These are phyloP conservation scores for Crotalus horridus DNA, from an alignment of 2,113 vertebrate species.

Conservation along the genomic window DNA sequence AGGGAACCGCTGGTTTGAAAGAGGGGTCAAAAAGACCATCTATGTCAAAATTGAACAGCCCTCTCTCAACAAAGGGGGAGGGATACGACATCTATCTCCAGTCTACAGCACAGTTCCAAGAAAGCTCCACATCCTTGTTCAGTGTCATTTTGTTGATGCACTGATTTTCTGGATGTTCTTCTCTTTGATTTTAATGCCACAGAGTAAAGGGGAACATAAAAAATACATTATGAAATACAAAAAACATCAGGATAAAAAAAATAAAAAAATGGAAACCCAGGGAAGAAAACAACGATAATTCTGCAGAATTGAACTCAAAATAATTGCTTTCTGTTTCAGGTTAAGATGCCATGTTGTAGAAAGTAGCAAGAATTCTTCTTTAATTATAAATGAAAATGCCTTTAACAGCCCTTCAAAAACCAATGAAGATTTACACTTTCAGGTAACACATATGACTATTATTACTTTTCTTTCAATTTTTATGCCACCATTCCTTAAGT, in stretches of 20 bases:
- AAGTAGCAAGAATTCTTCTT: slow-evolving; percentile 72
- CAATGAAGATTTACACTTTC: slow-evolving; percentile 79
- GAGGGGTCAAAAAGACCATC: too few relatives aligned
- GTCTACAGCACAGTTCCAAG: too few relatives aligned
- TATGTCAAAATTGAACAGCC: too few relatives aligned
- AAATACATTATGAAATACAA: background rate
- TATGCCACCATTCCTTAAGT: background rate
- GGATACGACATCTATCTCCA: too few relatives aligned
- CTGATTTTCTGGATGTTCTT: background rate
- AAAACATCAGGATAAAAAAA: background rate
- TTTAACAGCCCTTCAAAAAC: slow-evolving; percentile 64
- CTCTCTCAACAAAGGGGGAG: too few relatives aligned
- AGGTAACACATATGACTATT: slow-evolving; percentile 62
- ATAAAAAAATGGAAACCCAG: background rate
- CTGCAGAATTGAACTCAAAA: background rate
- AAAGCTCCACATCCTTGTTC: too few relatives aligned
- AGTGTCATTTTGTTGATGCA: background rate
- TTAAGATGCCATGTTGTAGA: slow-evolving; percentile 88
- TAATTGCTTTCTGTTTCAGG: slow-evolving; percentile 59
- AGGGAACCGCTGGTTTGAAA: too few relatives aligned
- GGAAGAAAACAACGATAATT: background rate
- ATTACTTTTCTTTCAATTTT: background rate
- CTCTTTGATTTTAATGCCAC: background rate
- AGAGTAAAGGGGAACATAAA: background rate
- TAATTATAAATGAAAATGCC: slow-evolving; percentile 67